A percentile compares a stretch with the other conserved stretches of the same genome.
phyloP scores from a whole-genome alignment of 2,113 vertebrate species.

The Procavia capensis region DNA sequence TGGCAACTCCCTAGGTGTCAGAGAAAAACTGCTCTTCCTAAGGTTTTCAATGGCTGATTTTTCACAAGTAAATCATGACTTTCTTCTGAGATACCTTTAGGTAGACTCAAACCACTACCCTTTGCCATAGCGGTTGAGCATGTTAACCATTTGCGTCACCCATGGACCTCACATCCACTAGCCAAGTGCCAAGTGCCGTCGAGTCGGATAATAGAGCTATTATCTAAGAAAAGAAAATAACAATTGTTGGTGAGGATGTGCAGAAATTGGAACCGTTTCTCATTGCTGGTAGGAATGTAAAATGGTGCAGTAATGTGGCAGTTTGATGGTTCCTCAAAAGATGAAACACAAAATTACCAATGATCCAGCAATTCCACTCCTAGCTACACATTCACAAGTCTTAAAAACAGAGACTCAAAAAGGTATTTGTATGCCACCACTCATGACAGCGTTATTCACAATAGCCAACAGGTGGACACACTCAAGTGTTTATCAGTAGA shows the following conservation, averaged over 20 bases:
- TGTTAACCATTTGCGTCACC: neutral
- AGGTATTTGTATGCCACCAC: neutral
- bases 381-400: neutral
- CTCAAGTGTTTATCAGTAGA: neutral
- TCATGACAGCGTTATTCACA: neutral
- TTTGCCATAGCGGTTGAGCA: neutral
- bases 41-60: neutral
- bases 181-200: too few species aligned
- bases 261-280: neutral
- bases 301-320: neutral
- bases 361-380: neutral
- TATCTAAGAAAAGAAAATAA: neutral
- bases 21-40: neutral
- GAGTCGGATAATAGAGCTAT: too few species aligned
- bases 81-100: neutral
- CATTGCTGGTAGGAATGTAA: neutral
- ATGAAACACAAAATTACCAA: neutral
- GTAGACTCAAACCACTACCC: neutral
- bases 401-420: neutral
- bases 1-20: neutral
- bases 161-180: neutral
- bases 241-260: neutral
- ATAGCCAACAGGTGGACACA: neutral
- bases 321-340: neutral
- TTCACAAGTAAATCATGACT: neutral